phyloP scores from a whole-genome alignment of 2,113 vertebrate species.

The Podiceps cristatus region DNA sequence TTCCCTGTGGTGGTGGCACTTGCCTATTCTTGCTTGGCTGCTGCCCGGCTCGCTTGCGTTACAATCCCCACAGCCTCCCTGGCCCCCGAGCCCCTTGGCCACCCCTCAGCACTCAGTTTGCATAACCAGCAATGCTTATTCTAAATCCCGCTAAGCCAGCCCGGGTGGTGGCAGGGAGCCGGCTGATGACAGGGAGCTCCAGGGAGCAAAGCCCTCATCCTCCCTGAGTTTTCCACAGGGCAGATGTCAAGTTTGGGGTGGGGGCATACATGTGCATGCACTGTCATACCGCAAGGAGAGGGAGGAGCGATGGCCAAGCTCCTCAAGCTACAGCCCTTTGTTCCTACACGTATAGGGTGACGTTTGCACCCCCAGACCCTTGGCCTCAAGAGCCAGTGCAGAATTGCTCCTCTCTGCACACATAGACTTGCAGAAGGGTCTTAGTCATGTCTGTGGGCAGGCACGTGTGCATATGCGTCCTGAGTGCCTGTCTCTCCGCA shows the following conservation, averaged over 20 bases:
- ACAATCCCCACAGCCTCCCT: neutral
- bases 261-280: accelerated
- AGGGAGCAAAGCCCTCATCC: neutral
- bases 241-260: neutral
- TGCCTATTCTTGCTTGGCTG: neutral
- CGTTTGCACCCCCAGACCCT: neutral
- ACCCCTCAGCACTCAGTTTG: neutral
- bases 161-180: neutral
- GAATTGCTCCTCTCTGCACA: neutral
- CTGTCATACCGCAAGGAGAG: neutral
- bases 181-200: neutral
- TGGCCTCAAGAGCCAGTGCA: accelerated
- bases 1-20: neutral
- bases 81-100: accelerated
- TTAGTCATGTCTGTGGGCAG: neutral
- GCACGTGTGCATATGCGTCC: neutral
- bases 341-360: neutral
- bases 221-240: neutral
- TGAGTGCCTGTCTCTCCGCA: neutral
- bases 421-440: accelerated
- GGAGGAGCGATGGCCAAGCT: neutral
- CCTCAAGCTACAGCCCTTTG: neutral
- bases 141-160: slow-evolving; percentile 47
- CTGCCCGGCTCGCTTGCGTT: neutral
- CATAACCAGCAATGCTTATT: slow-evolving; percentile 13